These are phyloP conservation scores for Bombus waltoni DNA, from an alignment of 1,140 invertebrate genomes.

Conservation along the genomic window DNA sequence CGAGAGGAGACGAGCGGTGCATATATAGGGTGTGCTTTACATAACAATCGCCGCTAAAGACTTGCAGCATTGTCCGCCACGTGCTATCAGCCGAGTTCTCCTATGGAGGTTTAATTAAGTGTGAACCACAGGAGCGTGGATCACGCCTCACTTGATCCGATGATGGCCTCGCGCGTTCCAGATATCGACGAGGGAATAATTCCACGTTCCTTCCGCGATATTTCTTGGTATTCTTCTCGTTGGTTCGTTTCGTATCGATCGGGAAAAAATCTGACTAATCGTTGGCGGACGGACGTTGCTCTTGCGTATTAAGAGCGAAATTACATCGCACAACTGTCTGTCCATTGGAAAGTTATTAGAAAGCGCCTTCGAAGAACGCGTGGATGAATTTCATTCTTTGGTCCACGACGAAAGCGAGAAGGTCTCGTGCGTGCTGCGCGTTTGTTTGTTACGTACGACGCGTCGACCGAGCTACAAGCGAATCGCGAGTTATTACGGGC, in stretches of 20 bases:
- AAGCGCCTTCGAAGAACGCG: not conserved
- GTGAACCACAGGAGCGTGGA: conserved; percentile 82
- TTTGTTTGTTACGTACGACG: fast-evolving
- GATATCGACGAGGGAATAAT: conserved; percentile 78
- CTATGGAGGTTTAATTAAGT: conserved; percentile 83
- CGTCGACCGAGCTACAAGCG: too few relatives aligned
- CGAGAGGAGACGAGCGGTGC: conserved; percentile 72
- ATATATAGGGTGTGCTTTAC: conserved; percentile 81
- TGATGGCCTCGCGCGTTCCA: conserved; percentile 79
- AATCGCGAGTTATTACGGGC: too few relatives aligned
- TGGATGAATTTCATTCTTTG: fast-evolving
- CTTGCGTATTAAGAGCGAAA: not conserved
- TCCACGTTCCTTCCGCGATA: conserved; percentile 42
- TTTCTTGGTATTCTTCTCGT: conserved; percentile 8
- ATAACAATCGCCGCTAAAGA: conserved; percentile 83
- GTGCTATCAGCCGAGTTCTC: conserved; percentile 79
- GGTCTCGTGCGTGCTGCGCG: too few relatives aligned
- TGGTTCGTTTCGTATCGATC: not conserved
- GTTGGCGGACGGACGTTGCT: not conserved
- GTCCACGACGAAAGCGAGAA: too few relatives aligned
- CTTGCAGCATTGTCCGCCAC: conserved; percentile 82
- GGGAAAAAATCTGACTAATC: not conserved
- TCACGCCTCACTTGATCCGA: conserved; percentile 81
- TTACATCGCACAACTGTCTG: not conserved
- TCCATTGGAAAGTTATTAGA: not conserved